A percentile compares a stretch with the other conserved stretches of the same genome.
These are phyloP conservation scores for Apteryx mantelli DNA, from an alignment of 2,113 vertebrate species.

Conservation along the genomic window DNA sequence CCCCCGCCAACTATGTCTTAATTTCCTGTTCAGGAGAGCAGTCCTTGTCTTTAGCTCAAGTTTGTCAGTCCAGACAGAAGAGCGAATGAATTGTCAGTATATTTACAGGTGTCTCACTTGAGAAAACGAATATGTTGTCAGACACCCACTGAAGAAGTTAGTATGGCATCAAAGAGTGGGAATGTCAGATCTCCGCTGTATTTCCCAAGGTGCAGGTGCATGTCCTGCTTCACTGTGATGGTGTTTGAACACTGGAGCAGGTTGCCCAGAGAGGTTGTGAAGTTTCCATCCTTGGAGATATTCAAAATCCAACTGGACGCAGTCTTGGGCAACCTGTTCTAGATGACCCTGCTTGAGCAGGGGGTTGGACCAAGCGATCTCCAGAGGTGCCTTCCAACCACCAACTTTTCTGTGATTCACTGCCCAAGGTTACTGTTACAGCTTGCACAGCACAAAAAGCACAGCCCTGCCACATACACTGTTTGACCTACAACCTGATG, in stretches of 20 bases:
- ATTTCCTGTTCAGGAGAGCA: background rate
- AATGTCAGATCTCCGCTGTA: background rate
- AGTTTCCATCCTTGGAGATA: background rate
- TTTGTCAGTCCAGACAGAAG: background rate
- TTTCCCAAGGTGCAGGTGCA: background rate
- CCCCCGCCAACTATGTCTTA: background rate
- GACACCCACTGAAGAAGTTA: background rate
- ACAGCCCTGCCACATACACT: background rate
- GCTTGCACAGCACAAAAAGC: background rate
- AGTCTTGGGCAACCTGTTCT: background rate
- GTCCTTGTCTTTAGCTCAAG: background rate
- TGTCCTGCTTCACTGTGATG: background rate
- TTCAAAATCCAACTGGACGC: background rate
- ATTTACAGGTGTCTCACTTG: background rate
- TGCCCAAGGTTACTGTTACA: background rate
- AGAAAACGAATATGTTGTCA: background rate
- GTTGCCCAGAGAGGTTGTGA: background rate
- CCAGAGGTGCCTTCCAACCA: background rate
- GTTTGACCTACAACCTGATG: background rate
- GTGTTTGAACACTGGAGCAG: too few species aligned
- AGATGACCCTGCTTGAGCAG: background rate
- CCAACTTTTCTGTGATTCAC: background rate
- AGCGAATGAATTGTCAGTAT: background rate
- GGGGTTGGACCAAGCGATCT: background rate
- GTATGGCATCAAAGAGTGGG: background rate